phyloP scores from a whole-genome alignment of 2,888 invertebrate species.

The Isotomurus palustris region DNA sequence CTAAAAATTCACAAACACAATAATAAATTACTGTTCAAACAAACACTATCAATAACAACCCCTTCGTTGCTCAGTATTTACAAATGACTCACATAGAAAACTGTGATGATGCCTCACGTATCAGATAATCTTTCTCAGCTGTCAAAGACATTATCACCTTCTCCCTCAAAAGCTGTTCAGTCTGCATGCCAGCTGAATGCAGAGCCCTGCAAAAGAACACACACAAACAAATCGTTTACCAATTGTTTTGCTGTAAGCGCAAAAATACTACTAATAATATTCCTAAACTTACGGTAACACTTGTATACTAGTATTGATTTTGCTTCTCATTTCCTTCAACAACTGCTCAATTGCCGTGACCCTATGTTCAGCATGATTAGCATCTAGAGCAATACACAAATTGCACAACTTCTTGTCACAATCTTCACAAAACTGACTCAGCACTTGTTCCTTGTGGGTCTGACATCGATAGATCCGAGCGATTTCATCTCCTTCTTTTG shows the following conservation, averaged over 20 bases:
- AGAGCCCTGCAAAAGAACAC: too few species aligned
- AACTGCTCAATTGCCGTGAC: background rate
- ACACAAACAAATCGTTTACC: too few species aligned
- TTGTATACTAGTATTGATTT: background rate
- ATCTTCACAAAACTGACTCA: background rate
- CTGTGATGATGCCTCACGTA: slow-evolving; percentile 15
- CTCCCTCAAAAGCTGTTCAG: background rate
- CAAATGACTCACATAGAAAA: slow-evolving; percentile 9
- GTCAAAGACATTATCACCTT: slow-evolving; percentile 11
- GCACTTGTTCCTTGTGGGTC: background rate
- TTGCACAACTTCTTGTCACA: slow-evolving; percentile 11
- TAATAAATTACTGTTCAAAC: too few species aligned
- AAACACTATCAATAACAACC: too few species aligned
- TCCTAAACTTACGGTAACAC: background rate
- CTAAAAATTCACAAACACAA: too few species aligned
- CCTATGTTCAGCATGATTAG: background rate
- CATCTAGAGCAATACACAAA: background rate
- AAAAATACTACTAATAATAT: background rate
- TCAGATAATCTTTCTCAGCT: slow-evolving; percentile 16
- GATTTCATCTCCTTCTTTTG: background rate
- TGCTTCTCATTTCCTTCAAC: too few species aligned
- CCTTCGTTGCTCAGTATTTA: background rate
- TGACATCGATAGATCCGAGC: background rate
- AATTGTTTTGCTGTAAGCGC: background rate
- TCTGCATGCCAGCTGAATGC: too few species aligned